Evolutionary conservation across 2,888 invertebrate species (phyloP), one percentile per base, ranked within the genome.

Genomic region (Ophion slaviceki): DNA sequence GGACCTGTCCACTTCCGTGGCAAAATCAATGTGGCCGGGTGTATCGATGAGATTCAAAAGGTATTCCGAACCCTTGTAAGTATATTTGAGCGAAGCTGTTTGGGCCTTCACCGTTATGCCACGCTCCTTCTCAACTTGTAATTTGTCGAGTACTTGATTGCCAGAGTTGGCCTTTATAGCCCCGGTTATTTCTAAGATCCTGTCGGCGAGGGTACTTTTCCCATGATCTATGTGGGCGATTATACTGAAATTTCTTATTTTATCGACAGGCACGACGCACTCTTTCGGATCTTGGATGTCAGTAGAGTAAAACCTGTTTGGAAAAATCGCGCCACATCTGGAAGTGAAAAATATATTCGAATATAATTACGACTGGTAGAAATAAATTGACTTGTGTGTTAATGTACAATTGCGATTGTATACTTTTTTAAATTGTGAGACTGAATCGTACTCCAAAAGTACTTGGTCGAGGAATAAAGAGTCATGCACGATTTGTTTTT

Each of bases 161-260:
- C 96, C 96, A 4, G 95, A 94, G 45, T 96, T 96, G 0, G 95
- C 94, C 91, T 96, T 96, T 80, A 97, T 96, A 0, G 96, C 96
- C 88, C 99, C 99, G 24, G 99, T 98, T 79, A 97, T 94, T 95
- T 99, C 99, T 17, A 99, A 94, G n/a, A 99, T 94, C 80, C 99
- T 95, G 93, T 99, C 99, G 0, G 99, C 99, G 82, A 99, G 94
- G 0, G 99, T 99, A 94, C 98, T 98, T 95, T 99, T 99, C 0
- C 99, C 99, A 95, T 99, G 99, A 94, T 99, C 99, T 1, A 99
- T 98, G 94, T 99, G 99, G n/a, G 99, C 99, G 87, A 99, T 98
- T 91, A 99, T 99, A 94, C 99, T 97, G 92, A 99, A 99, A 94
- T 99, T 99, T 82, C 99, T 95, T 66, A 99, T 98, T 88, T 94